A percentile compares a stretch with the other conserved stretches of the same genome.
phyloP scores from a whole-genome alignment of 1,140 invertebrate genomes.

The Wasmannia auropunctata region DNA sequence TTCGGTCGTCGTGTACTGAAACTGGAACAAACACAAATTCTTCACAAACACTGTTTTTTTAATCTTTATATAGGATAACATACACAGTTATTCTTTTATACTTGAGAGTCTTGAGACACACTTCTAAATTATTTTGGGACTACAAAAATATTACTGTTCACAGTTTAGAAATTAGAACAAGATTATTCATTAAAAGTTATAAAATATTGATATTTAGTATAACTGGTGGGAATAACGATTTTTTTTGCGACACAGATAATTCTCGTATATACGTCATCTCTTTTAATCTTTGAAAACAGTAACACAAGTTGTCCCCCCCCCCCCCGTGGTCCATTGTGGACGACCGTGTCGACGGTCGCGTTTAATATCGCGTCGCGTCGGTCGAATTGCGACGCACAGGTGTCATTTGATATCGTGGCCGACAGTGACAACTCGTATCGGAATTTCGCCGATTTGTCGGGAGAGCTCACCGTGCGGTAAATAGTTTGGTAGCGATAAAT shows the following conservation, averaged over 20 bases:
- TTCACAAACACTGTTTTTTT: neutral
- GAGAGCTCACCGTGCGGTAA: slow-evolving; percentile 1
- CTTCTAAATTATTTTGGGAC: neutral
- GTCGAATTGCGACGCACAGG: neutral
- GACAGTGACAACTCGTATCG: slow-evolving; percentile 45
- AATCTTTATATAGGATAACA: too few species aligned
- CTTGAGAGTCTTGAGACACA: too few species aligned
- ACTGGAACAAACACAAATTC: neutral
- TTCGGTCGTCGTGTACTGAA: neutral
- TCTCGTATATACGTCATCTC: neutral
- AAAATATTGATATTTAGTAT: neutral
- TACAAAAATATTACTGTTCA: neutral
- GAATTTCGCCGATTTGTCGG: slow-evolving; percentile 49
- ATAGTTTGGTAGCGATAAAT: slow-evolving; percentile 40
- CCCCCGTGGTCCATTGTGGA: neutral
- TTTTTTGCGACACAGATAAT: neutral
- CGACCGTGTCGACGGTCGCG: neutral
- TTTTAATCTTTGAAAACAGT: neutral
- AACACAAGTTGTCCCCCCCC: neutral
- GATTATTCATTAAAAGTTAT: neutral
- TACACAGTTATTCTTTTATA: neutral
- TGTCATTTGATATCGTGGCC: slow-evolving; percentile 19
- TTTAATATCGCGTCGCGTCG: slow-evolving; percentile 21
- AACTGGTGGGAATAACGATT: neutral
- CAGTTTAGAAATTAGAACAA: neutral